These are phyloP conservation scores for Novumbra hubbsi DNA, from an alignment of 2,797 vertebrate genomes.

Conservation along the genomic window DNA sequence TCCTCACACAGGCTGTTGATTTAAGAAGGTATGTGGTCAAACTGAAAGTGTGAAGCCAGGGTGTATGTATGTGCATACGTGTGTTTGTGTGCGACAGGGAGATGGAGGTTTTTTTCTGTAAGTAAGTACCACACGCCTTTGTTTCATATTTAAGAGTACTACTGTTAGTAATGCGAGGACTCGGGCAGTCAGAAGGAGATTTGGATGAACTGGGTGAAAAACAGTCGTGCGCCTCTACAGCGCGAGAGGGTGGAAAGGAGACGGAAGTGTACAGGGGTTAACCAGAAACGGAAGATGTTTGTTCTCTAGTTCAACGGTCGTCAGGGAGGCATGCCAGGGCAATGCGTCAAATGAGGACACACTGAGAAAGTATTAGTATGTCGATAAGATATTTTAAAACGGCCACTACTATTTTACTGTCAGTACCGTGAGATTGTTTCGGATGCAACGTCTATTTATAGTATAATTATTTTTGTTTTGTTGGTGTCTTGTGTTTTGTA, in stretches of 20 bases:
- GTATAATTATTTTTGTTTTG: neutral
- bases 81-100: neutral
- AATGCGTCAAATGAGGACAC: constrained; percentile 34
- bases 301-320: constrained; percentile 46
- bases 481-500: neutral
- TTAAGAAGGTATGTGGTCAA: constrained; percentile 17
- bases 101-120: constrained; percentile 3
- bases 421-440: neutral
- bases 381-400: constrained; percentile 7
- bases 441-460: neutral
- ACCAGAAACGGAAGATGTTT: constrained; percentile 31
- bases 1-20: constrained; percentile 18
- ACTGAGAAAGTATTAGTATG: constrained; percentile 46
- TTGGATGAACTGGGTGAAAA: neutral
- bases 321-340: constrained; percentile 19
- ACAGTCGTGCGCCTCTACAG: neutral
- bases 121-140: neutral
- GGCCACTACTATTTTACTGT: neutral
- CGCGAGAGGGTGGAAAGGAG: neutral
- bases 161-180: neutral
- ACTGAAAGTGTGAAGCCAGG: neutral
- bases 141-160: neutral
- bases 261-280: constrained; percentile 10
- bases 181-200: constrained; percentile 22
- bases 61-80: neutral